These are phyloP conservation scores for Oreotrochilus melanogaster DNA, from an alignment of 2,113 vertebrate genomes.

Conservation along the genomic window DNA sequence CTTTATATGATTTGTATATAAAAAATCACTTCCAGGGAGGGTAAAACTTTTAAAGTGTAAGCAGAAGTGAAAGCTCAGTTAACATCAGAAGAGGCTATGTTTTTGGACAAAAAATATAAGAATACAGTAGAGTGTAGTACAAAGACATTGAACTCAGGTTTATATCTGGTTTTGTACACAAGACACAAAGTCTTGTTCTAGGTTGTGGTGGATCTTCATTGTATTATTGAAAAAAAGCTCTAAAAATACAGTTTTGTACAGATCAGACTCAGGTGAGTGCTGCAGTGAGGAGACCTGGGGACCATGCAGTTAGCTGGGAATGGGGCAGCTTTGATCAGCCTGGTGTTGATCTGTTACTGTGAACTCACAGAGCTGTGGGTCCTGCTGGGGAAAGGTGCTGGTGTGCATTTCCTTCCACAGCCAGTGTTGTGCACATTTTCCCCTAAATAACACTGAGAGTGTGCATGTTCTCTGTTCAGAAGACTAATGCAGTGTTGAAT, in stretches of 20 bases:
- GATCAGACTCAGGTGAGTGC: not conserved
- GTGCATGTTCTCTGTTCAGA: not conserved
- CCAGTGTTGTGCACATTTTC: not conserved
- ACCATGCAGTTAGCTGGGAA: not conserved
- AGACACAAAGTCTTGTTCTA: not conserved
- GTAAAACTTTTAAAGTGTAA: constrained; percentile 59
- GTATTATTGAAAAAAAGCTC: not conserved
- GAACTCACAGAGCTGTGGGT: not conserved
- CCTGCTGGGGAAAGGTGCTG: not conserved
- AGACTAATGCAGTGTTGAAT: not conserved
- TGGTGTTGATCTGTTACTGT: not conserved
- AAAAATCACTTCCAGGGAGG: constrained; percentile 74
- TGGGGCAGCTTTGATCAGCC: not conserved
- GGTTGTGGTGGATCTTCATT: not conserved
- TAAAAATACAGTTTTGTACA: not conserved
- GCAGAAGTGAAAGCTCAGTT: constrained; percentile 64
- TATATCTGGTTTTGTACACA: constrained; percentile 37
- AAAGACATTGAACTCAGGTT: constrained; percentile 68
- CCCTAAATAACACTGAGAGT: not conserved
- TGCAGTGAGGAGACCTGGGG: accelerated
- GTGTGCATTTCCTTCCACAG: not conserved
- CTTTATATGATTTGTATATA: constrained; percentile 75
- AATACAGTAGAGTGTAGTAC: constrained; percentile 29
- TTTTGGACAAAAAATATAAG: constrained; percentile 75
- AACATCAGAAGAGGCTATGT: constrained; percentile 58